Conservation (phyloP, 2,797 vertebrate species). For the Syngnathus rostellatus region DNA sequence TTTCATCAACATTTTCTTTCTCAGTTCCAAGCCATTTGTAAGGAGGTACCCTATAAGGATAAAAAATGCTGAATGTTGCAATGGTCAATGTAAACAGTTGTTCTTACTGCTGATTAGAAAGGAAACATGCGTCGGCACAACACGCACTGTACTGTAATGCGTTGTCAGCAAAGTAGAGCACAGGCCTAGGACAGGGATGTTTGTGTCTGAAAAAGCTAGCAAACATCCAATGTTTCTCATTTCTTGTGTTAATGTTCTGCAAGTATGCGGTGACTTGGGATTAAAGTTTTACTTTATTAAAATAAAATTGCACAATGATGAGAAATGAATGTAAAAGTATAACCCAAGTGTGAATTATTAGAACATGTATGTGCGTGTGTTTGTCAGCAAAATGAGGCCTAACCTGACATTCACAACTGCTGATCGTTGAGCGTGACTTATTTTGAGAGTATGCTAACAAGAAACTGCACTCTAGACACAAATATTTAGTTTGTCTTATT, state of each 20-base stretch:
- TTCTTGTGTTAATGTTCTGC: not conserved
- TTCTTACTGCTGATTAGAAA: slow-evolving; percentile 19
- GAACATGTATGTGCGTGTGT: not conserved
- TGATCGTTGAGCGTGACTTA: slow-evolving; percentile 32
- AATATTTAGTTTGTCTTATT: slow-evolving; percentile 23
- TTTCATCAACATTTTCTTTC: not conserved
- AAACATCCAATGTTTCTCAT: not conserved
- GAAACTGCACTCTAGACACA: slow-evolving; percentile 40
- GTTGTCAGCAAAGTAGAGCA: slow-evolving; percentile 37
- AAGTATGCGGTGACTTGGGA: not conserved
- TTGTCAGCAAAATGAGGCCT: not conserved
- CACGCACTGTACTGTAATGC: slow-evolving; percentile 23
- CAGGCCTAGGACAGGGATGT: slow-evolving; percentile 12
- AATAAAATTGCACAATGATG: not conserved
- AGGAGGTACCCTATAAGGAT: not conserved
- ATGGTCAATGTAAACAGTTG: slow-evolving; percentile 4
- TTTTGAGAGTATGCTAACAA: slow-evolving; percentile 25
- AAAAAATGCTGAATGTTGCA: not conserved
- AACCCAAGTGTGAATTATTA: not conserved
- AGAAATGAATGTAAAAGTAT: not conserved
- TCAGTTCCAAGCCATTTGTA: not conserved
- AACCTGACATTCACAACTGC: not conserved
- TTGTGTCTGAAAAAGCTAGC: not conserved
- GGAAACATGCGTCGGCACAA: slow-evolving; percentile 15
- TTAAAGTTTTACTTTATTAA: not conserved